phyloP scores from a whole-genome alignment of 1,140 invertebrate genomes.

The Trichogramma pretiosum region DNA sequence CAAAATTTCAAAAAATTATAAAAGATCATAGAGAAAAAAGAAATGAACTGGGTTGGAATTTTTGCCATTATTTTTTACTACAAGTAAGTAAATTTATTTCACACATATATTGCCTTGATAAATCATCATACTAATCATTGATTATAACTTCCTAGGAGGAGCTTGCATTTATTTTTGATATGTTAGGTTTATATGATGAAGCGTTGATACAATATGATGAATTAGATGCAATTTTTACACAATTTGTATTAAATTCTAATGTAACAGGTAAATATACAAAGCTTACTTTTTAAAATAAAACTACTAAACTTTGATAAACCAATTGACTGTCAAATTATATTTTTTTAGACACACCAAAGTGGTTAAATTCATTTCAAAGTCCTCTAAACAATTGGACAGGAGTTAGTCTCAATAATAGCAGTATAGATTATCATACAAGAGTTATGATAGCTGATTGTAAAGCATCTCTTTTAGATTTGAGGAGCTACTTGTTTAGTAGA shows the following conservation, averaged over 20 bases:
- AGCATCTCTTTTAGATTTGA: constrained; percentile 76
- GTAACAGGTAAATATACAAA: constrained; percentile 55
- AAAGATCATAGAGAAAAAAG: constrained; percentile 80
- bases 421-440: constrained; percentile 61
- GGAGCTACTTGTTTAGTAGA: constrained; percentile 89
- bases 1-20: constrained; percentile 85
- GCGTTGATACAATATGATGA: constrained; percentile 95
- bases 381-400: constrained; percentile 76
- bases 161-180: constrained; percentile 88
- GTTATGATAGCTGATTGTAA: constrained; percentile 60
- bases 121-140: constrained; percentile 1
- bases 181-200: constrained; percentile 88
- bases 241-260: constrained; percentile 88
- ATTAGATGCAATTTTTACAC: constrained; percentile 91
- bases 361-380: constrained; percentile 68
- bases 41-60: constrained; percentile 87
- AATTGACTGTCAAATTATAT: constrained; percentile 14
- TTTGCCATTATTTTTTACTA: constrained; percentile 87
- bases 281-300: constrained; percentile 1
- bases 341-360: constrained; percentile 61
- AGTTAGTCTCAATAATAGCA: constrained; percentile 59
- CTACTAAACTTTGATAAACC: constrained; percentile 6
- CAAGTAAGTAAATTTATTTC: constrained; percentile 52
- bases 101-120: too few relatives aligned
- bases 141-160: constrained; percentile 67